Base-by-base conservation (phyloP, 2,888 invertebrate genomes). In the Euzetes globulus region DNA sequence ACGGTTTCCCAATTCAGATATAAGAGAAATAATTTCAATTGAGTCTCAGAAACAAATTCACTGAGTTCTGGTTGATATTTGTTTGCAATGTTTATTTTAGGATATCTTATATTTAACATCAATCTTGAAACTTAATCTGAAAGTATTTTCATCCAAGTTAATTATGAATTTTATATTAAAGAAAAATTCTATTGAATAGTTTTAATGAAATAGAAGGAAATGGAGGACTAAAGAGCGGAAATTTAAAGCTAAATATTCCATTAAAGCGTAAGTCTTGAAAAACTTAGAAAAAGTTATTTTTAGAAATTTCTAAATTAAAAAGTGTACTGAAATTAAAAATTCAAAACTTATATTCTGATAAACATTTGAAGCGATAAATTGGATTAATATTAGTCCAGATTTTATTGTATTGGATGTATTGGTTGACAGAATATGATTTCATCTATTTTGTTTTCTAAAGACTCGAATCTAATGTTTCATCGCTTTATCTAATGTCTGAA, bases 401-500 rank as follows among this genome's bases (percentile, higher is more conserved):
- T 37, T 41, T 41, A 41, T 65, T 65, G 41, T 65, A 33, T 65
- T 27, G 13, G 29, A 58, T 1, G n/a, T 17, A n/a, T n/a, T 11
- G n/a, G 19, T 5, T 52, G 52, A 27, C 27, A 17, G 41, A 37
- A 27, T 27, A 58, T 41, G 19, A 33, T 65, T 22, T 65, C 13
- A 65, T 65, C 41, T 37, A 65, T 65, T 65, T 58, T 58, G 58
- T 27, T 17, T 11, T 22, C 27, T 27, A 13, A 41, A 41, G 41
- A 41, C 41, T 41, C 6, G 11, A 58, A 58, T 58, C 58, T 29
- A 29, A 58, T 58, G 58, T 58, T 55, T 27, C 58, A 58, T 58
- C 58, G 22, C 65, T 65, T 41, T 65, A 41, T 65, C 19, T 33
- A 27, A 22, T 65, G 11, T 65, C 19, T 65, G 65, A 65, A 65